Base-by-base conservation (phyloP, 2,888 invertebrate genomes). In the Synanthedon andrenaeformis region DNA sequence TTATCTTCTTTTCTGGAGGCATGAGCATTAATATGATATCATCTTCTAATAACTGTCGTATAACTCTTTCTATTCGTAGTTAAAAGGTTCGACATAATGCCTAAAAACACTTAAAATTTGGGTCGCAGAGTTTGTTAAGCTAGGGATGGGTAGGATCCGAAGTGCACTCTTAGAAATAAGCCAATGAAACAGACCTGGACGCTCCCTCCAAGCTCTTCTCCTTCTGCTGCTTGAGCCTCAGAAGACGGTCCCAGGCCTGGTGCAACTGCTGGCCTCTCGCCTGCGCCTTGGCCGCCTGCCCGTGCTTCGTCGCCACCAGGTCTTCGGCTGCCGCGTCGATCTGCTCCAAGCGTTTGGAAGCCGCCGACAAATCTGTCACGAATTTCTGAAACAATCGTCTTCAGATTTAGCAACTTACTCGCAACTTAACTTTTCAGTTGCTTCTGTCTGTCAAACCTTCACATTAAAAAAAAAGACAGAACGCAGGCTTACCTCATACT, bases 311-410 rank as follows among this genome's bases (percentile, higher is more conserved):
- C 0, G 90, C 89, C 0, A 94, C 92, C 76, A 99, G 92, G 64
- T 94, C 95, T 48, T 94, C 93, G 0, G 97, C 97, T 14, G 95
- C 93, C 0, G 91, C 89, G 69, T 97, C 96, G 56, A 99, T 94
- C 54, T 93, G 93, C 62, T 97, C 97, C 60, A 99, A 90, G 0
- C 98, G 92, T 62, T 95, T 95, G 23, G 95, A 95, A 11, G 96
- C 97, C 0, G 98, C 98, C 0, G 97, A 97, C 42, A 99, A 85
- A 72, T 99, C 98, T 0, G 98, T 98, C 35, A 98, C 91, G 79
- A 99, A 95, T 86, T 97, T 96, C 92, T 93, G 74, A 28, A 73
- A 77, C 60, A 56, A 58, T 60, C 52, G 3, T 35, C 14, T 45
- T 45, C 45, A 2, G 3, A n/a, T 45, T 45, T 14, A n/a, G 14